Evolutionary conservation across 2,888 invertebrate genomes (phyloP), one percentile per base, ranked within the genome.

Genomic region (Andrena hattorfiana): DNA sequence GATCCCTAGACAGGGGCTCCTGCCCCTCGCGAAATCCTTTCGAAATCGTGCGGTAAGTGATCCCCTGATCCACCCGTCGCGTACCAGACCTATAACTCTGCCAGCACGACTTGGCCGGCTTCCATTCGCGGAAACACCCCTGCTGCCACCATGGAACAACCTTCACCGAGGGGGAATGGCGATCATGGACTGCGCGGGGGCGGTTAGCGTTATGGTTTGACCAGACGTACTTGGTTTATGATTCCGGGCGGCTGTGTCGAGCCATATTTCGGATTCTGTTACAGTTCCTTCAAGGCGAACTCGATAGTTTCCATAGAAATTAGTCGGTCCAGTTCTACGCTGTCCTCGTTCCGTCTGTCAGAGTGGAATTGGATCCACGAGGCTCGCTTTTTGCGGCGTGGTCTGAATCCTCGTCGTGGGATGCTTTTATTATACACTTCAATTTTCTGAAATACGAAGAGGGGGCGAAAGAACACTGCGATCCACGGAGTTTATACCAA

Each of bases 61-160:
- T 92, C 91, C 88, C 87, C 89, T 89, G 90, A 90, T 90, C 88
- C 89, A 87, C 84, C 89, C 89, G 89, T 90, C 90, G 89, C 87
- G 87, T 83, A 82, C 83, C 90, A 91, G 90, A 91, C 91, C 87
- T 90, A 92, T 92, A 92, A 91, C 88, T 92, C 91, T 91, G 84
- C 81, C 74, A 78, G 80, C 82, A 81, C 88, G 89, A 91, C 87
- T 92, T 92, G 92, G 92, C 92, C 84, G 81, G 85, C 86, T 90
- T 92, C 92, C 92, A 92, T 91, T 84, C 81, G 87, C 86, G 86
- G 86, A 88, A 89, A 90, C 88, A 87, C 83, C 86, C 81, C 75
- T 85, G 56, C 56, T 42, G 42, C 68, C 84, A 70, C 72, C 78
- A 66, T 72, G 42, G 78, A 77, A 79, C 74, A 62, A 72, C 54